phyloP scores from a whole-genome alignment of 2,888 invertebrate species.

The Norana najaformis region DNA sequence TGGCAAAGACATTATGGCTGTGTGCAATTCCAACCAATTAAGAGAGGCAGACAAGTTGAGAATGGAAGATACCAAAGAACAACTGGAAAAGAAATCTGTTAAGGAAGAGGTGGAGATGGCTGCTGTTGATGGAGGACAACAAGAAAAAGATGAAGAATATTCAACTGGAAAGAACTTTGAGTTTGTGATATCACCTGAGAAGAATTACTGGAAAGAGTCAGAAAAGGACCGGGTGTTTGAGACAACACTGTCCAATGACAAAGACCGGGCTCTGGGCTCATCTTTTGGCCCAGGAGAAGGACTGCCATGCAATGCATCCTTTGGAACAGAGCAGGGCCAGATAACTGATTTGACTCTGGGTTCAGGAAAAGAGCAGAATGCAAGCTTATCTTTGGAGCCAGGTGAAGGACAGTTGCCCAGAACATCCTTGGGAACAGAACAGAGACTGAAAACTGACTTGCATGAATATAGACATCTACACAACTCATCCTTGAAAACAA shows the following conservation, averaged over 20 bases:
- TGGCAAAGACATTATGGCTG: background rate
- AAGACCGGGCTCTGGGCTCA: background rate
- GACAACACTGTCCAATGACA: background rate
- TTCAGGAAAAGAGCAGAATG: too few relatives aligned
- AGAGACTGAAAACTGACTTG: too few relatives aligned
- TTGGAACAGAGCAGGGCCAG: too few relatives aligned
- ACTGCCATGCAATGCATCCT: too few relatives aligned
- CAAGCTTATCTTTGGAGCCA: too few relatives aligned
- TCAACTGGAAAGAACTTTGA: background rate
- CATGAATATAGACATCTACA: background rate
- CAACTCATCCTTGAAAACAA: background rate
- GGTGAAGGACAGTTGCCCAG: too few relatives aligned
- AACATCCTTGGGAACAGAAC: too few relatives aligned
- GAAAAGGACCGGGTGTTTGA: background rate
- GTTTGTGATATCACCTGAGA: background rate
- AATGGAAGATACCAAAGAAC: constrained; percentile 13
- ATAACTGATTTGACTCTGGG: too few relatives aligned
- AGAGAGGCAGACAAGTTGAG: background rate
- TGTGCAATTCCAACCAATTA: constrained; percentile 3
- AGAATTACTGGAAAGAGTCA: background rate
- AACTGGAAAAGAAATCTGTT: background rate
- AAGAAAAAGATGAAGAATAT: background rate
- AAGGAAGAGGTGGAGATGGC: background rate
- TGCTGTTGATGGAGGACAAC: background rate
- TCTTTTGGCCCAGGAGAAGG: background rate